Conservation (phyloP, 2,797 vertebrate species). For the Pitangus sulphuratus region DNA sequence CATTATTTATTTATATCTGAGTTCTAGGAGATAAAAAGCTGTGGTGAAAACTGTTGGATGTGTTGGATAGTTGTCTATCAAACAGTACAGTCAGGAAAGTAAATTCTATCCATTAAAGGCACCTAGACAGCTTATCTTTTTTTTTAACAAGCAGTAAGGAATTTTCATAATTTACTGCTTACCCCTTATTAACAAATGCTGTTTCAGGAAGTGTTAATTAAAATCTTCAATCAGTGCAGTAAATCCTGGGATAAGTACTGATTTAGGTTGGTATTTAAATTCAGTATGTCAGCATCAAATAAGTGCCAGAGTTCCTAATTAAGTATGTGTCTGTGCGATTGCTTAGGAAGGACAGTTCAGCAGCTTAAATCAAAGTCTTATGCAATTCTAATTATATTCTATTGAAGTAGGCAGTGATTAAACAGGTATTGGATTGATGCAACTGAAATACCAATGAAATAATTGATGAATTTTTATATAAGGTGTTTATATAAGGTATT, state of each 20-base stretch:
- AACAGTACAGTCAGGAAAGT: neutral
- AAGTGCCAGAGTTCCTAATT: neutral
- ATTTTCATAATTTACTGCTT: neutral
- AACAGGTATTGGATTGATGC: neutral
- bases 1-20: neutral
- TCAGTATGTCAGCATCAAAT: neutral
- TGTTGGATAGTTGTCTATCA: neutral
- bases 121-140: neutral
- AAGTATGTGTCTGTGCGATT: neutral
- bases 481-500: neutral
- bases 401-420: neutral
- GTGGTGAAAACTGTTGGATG: neutral
- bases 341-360: neutral
- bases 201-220: neutral
- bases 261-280: neutral
- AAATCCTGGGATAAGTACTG: neutral
- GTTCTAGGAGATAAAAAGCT: neutral
- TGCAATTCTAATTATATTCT: neutral
- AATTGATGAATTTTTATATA: neutral
- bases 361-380: neutral
- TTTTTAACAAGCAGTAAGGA: neutral
- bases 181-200: neutral
- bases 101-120: neutral
- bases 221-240: neutral
- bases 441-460: neutral